These are phyloP conservation scores for Catocala nupta DNA, from an alignment of 2,888 invertebrate genomes.

Conservation along the genomic window DNA sequence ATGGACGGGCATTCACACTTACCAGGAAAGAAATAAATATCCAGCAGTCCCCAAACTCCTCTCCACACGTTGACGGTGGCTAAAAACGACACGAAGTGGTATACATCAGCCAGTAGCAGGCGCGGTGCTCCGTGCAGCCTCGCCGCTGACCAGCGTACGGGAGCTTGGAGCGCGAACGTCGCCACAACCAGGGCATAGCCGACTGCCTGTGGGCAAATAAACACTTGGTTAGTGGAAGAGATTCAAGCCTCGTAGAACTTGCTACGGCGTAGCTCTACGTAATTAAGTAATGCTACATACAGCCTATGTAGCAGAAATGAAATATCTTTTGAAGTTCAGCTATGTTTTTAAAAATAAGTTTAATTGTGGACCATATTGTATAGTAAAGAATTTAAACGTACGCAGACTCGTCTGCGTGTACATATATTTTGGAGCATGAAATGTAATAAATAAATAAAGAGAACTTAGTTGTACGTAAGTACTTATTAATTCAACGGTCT, in stretches of 20 bases:
- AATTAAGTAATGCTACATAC: slow-evolving; percentile 3
- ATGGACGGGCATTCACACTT: slow-evolving; percentile 62
- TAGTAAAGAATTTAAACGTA: no score
- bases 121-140: slow-evolving; percentile 89
- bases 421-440: no score
- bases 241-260: background rate
- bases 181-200: slow-evolving; percentile 92
- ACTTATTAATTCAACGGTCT: no score
- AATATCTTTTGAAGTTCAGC: no score
- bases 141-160: slow-evolving; percentile 91
- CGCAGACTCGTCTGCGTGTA: no score
- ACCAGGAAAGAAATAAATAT: slow-evolving; percentile 93
- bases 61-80: slow-evolving; percentile 96
- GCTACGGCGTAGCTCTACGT: slow-evolving; percentile 13
- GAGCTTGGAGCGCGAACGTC: slow-evolving; percentile 92
- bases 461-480: no score
- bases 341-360: no score
- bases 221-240: background rate
- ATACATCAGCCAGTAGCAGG: slow-evolving; percentile 91
- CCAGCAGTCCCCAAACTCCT: slow-evolving; percentile 94
- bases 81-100: slow-evolving; percentile 92
- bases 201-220: slow-evolving; percentile 84
- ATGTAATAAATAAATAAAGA: no score
- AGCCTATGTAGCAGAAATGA: background rate
- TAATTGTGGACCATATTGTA: no score